phyloP scores from a whole-genome alignment of 1,140 invertebrate genomes.

The Streblospio benedicti region DNA sequence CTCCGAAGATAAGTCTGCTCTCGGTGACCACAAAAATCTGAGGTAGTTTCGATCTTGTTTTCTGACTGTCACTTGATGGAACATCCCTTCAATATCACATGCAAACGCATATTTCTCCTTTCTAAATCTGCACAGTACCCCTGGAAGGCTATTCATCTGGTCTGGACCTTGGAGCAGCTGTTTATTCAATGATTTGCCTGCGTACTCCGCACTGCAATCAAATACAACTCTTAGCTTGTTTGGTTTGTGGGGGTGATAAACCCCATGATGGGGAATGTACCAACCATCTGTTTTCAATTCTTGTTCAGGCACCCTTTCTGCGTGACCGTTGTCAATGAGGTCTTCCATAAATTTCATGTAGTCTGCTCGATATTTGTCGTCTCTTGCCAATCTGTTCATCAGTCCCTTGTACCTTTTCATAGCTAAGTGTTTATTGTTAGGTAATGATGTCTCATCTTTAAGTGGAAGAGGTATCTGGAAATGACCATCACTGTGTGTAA shows the following conservation, averaged over 20 bases:
- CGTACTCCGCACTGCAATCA: constrained; percentile 18
- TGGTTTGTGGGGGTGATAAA: constrained; percentile 17
- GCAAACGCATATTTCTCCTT: constrained; percentile 13
- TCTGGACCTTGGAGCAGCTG: constrained; percentile 28
- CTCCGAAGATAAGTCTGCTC: too few relatives aligned
- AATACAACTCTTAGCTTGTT: constrained; percentile 22
- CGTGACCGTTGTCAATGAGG: too few relatives aligned
- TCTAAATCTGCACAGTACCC: constrained; percentile 20
- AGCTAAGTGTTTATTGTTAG: too few relatives aligned
- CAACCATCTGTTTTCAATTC: too few relatives aligned
- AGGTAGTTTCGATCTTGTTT: constrained; percentile 13
- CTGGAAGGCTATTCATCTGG: constrained; percentile 29
- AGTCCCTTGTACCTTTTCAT: too few relatives aligned
- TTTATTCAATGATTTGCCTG: constrained; percentile 23
- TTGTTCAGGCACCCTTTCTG: too few relatives aligned
- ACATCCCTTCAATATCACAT: constrained; percentile 11
- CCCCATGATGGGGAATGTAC: constrained; percentile 23
- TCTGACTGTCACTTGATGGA: not conserved
- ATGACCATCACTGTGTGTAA: too few relatives aligned
- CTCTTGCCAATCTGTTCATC: too few relatives aligned
- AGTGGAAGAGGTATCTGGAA: too few relatives aligned
- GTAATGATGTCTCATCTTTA: too few relatives aligned
- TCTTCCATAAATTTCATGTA: too few relatives aligned
- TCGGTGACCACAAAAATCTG: constrained; percentile 21
- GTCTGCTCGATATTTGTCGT: too few relatives aligned